phyloP scores from a whole-genome alignment of 2,888 invertebrate species.

The Andrena fulva region DNA sequence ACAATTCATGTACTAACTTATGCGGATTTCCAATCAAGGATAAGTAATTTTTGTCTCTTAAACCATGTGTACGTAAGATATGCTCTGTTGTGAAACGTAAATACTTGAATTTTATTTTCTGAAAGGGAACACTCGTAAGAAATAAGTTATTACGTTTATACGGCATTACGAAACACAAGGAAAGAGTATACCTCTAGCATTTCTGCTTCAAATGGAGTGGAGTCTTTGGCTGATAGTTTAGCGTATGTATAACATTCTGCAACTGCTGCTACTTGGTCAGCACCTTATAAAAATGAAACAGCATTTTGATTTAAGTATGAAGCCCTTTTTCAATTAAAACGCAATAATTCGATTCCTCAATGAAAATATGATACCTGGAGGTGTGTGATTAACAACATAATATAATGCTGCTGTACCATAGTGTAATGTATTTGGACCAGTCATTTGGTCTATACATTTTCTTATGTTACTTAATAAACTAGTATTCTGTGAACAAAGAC shows the following conservation, averaged over 20 bases:
- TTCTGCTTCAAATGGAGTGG: constrained; percentile 49
- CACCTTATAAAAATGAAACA: constrained; percentile 77
- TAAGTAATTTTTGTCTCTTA: constrained; percentile 84
- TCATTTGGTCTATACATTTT: constrained; percentile 76
- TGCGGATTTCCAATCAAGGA: constrained; percentile 83
- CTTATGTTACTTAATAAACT: constrained; percentile 76
- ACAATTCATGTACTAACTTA: constrained; percentile 85
- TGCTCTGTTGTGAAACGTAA: constrained; percentile 84
- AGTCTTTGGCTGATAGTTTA: constrained; percentile 63
- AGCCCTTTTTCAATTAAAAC: background rate
- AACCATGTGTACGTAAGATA: constrained; percentile 84
- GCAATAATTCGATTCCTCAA: background rate
- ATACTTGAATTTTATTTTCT: constrained; percentile 85
- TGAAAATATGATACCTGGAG: constrained; percentile 75
- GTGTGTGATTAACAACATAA: constrained; percentile 83
- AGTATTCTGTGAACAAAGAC: constrained; percentile 69
- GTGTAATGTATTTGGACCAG: constrained; percentile 70
- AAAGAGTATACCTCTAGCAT: constrained; percentile 63
- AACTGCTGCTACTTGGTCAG: constrained; percentile 86
- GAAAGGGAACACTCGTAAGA: constrained; percentile 40
- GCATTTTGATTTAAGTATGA: constrained; percentile 1
- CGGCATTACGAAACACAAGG: background rate
- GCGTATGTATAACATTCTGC: constrained; percentile 85
- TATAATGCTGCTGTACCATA: constrained; percentile 82
- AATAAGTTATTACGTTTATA: background rate